Evolutionary conservation across 53 echinoderm and acorn worm species (phyloP), one percentile per base, ranked within the genome.

Genomic region (Holothuria leucospilota): DNA sequence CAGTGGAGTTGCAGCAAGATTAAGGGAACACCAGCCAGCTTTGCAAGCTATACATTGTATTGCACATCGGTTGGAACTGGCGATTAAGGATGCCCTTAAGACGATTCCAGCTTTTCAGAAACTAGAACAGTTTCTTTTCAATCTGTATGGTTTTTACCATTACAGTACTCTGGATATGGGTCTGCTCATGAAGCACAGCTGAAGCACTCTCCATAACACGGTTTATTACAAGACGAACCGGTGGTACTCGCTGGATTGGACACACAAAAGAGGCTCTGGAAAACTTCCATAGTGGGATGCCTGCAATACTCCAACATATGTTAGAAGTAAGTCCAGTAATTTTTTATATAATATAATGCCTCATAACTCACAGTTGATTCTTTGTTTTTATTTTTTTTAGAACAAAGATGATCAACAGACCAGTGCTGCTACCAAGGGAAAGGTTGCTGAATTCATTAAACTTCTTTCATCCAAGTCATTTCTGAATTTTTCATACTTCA

Each of bases 81-180:
- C 51, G 23, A 52, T 77, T 77, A 77, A 56, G 58, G 78, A 77
- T 77, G 78, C 78, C 51, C n/a, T 56, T 77, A 77, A 77, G 27
- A 10, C 10, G 27, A 41, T 26, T 23, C 51, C 78, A 52, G 51
- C 23, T 10, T 56, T 1, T 41, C 9, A 41, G 27, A 41, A 77
- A 41, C 23, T 77, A 39, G 0, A 52, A 77, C 3, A 51, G 23
- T 52, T 56, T 13, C 51, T 77, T 77, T 20, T 21, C 20, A 23
- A 68, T 28, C n/a, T 77, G 27, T 77, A 77, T 41, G 3, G 0
- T 23, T 77, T 77, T 77, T 77, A 77, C 27, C 78, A 77, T 26
- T n/a, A 41, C 20, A 77, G 78, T 77, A 77, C 51, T 41, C 51
- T 77, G 41, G 41, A 77, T 77, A 77, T 42, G 46, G 51, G 8